Percentiles rank a stretch among this genome's conserved stretches.
Evolutionary conservation across 2,797 vertebrate genomes (phyloP).

Genomic region (Nothura maculosa): DNA sequence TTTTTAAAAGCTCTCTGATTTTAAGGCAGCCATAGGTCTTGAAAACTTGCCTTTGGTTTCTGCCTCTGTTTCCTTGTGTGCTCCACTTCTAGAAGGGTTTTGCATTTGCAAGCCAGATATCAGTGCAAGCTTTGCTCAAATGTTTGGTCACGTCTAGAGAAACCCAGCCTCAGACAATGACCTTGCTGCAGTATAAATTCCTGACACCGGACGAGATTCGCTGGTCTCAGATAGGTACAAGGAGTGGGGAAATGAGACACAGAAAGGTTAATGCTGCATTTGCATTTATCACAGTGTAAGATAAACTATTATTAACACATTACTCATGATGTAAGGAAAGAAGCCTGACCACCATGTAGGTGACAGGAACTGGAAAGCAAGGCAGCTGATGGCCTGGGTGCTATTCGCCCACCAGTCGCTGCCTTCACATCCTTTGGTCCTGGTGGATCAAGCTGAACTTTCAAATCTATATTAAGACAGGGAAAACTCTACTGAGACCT

Average conservation of each 20-base stretch:
- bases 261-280: not conserved
- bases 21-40: not conserved
- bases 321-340: not conserved
- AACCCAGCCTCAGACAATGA: not conserved
- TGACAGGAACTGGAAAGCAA: not conserved
- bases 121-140: not conserved
- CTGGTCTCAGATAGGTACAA: not conserved
- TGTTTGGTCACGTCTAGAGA: not conserved
- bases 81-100: not conserved
- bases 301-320: not conserved
- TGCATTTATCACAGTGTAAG: not conserved
- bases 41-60: not conserved
- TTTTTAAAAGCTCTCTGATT: not conserved
- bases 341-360: not conserved
- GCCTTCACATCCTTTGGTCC: not conserved
- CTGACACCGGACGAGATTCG: not conserved
- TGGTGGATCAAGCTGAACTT: slow-evolving; percentile 3
- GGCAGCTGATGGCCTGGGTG: not conserved
- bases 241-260: not conserved
- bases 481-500: not conserved
- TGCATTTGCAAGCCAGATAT: not conserved
- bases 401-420: not conserved
- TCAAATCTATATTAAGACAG: slow-evolving; percentile 43
- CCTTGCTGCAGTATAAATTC: not conserved
- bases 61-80: not conserved